Percentiles rank a stretch among this genome's conserved stretches.
phyloP scores from a whole-genome alignment of 2,113 vertebrate species.

The Paratilapia polleni region DNA sequence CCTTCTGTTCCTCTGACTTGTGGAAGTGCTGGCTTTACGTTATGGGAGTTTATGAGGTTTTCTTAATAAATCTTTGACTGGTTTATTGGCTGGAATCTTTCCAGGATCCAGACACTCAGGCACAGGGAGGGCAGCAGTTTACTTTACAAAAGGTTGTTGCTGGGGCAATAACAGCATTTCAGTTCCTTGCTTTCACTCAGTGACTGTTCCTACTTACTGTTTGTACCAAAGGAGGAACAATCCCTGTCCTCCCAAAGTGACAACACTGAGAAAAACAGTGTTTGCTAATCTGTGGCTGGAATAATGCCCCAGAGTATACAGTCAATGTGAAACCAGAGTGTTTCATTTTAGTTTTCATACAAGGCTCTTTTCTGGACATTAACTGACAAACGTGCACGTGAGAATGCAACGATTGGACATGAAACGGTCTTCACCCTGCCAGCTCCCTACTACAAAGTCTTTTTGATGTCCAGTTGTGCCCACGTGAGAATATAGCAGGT shows the following conservation, averaged over 20 bases:
- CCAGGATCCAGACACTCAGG: not conserved
- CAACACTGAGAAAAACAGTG: not conserved
- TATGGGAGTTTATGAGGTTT: not conserved
- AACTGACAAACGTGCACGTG: not conserved
- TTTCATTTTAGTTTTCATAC: not conserved
- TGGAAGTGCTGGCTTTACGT: not conserved
- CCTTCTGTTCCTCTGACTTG: not conserved
- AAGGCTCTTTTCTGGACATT: not conserved
- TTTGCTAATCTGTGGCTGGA: not conserved
- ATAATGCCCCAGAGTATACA: not conserved
- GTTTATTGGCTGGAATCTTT: not conserved
- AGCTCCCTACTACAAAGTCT: not conserved
- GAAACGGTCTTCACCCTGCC: not conserved
- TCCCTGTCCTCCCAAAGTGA: not conserved
- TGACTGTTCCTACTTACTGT: not conserved
- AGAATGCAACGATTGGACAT: not conserved
- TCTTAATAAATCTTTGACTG: not conserved
- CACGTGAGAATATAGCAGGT: no score
- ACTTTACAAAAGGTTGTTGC: not conserved
- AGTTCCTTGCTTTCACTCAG: not conserved
- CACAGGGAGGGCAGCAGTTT: not conserved
- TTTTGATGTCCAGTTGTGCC: no score
- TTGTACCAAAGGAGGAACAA: not conserved
- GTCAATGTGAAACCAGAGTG: not conserved
- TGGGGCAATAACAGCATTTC: not conserved